Percentiles rank a stretch among this genome's conserved stretches.
These are phyloP conservation scores for Paraescarpia echinospica DNA, from an alignment of 1,140 invertebrate genomes.

Conservation along the genomic window DNA sequence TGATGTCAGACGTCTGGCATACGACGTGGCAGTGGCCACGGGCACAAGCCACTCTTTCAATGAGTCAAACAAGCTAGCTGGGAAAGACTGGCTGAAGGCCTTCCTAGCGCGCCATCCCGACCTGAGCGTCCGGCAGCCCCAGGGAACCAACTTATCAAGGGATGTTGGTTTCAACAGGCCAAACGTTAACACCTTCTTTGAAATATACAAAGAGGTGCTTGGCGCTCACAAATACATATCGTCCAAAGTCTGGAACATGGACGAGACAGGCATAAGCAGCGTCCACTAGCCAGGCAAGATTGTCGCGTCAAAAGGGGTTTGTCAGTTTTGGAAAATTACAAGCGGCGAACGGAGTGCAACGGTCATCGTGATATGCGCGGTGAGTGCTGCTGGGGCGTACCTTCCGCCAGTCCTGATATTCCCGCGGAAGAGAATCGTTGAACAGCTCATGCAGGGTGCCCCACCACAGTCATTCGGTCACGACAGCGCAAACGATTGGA, in stretches of 20 bases:
- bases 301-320: background rate
- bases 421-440: background rate
- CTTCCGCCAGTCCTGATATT: background rate
- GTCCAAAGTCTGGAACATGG: background rate
- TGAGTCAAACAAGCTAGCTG: background rate
- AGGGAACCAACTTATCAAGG: background rate
- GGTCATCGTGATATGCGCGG: too few relatives aligned
- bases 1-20: too few relatives aligned
- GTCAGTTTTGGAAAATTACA: background rate
- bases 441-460: too few relatives aligned
- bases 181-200: too few relatives aligned
- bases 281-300: background rate
- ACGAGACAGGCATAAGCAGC: background rate
- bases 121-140: too few relatives aligned
- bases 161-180: too few relatives aligned
- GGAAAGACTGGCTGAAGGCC: slow-evolving; percentile 3
- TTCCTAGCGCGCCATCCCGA: background rate
- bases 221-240: background rate
- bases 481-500: background rate
- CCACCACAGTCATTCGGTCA: background rate
- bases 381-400: background rate
- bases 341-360: background rate
- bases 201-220: too few relatives aligned
- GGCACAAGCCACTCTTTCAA: background rate
- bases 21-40: too few relatives aligned